A percentile compares a stretch with the other conserved stretches of the same genome.
Evolutionary conservation across 2,888 invertebrate species (phyloP).

Genomic region (Erebia aethiops): DNA sequence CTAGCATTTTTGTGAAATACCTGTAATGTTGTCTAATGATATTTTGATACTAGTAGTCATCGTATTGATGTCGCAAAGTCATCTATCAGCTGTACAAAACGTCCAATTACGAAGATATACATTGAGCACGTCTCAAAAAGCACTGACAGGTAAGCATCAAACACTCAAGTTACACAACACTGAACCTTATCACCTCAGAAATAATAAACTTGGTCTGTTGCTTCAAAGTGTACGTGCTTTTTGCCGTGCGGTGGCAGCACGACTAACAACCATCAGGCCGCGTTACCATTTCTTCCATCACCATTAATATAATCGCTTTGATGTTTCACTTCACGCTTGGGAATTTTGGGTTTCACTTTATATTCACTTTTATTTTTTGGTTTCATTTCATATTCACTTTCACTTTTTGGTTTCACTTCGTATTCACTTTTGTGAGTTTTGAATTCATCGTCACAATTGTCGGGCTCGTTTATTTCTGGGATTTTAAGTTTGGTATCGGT

Average conservation of each 20-base stretch:
- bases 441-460: slow-evolving; percentile 44
- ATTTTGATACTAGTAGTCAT: no score
- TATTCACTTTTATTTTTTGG: slow-evolving; percentile 44
- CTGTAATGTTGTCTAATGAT: no score
- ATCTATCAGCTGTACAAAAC: slow-evolving; percentile 6
- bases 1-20: no score
- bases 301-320: slow-evolving; percentile 47
- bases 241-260: slow-evolving; percentile 68
- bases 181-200: slow-evolving; percentile 49
- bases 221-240: slow-evolving; percentile 79
- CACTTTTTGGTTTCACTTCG: slow-evolving; percentile 38
- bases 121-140: slow-evolving; percentile 29
- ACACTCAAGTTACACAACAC: not conserved
- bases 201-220: slow-evolving; percentile 72
- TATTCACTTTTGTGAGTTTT: slow-evolving; percentile 43
- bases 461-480: slow-evolving; percentile 71
- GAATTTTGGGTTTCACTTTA: slow-evolving; percentile 41
- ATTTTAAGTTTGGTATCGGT: slow-evolving; percentile 54
- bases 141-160: slow-evolving; percentile 26
- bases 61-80: not conserved
- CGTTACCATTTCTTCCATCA: slow-evolving; percentile 45
- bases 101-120: not conserved
- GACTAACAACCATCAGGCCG: slow-evolving; percentile 75
- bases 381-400: slow-evolving; percentile 38
- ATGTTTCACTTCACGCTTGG: slow-evolving; percentile 16